Conservation (phyloP, 1,140 invertebrate genomes). For the Linepithema humile region DNA sequence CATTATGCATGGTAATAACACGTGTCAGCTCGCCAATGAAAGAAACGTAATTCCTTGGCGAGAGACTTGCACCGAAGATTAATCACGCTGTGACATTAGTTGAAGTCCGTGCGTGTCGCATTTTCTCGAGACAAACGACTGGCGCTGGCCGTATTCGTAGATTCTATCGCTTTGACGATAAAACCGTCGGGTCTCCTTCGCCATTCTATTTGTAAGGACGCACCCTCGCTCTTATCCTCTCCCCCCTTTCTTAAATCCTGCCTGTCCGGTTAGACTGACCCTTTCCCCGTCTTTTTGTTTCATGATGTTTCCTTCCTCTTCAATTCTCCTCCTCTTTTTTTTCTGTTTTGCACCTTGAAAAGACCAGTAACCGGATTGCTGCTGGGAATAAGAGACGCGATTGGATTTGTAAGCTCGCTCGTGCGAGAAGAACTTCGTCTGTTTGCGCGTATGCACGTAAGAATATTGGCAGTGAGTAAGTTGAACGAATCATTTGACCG, state of each 20-base stretch:
- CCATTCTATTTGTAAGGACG: constrained; percentile 70
- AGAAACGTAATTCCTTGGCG: neutral
- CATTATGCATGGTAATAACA: neutral
- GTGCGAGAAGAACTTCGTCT: constrained; percentile 35
- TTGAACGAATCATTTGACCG: constrained; percentile 3
- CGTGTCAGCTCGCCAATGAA: neutral
- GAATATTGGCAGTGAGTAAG: constrained; percentile 3
- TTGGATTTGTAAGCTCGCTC: constrained; percentile 70
- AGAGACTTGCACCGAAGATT: constrained; percentile 43
- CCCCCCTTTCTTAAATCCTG: constrained; percentile 11
- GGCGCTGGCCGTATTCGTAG: constrained; percentile 61
- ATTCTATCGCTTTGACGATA: constrained; percentile 66
- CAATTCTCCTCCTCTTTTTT: neutral
- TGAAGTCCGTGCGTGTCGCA: constrained; percentile 56
- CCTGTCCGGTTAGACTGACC: constrained; percentile 18
- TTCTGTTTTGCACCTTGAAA: neutral
- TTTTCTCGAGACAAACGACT: constrained; percentile 69
- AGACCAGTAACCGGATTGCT: constrained; percentile 28
- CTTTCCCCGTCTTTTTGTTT: constrained; percentile 16
- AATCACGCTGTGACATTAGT: constrained; percentile 51
- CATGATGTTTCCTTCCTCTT: constrained; percentile 40
- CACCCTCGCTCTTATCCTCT: constrained; percentile 17
- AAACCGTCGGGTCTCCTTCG: constrained; percentile 59
- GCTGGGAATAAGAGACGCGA: constrained; percentile 44
- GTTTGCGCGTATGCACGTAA: constrained; percentile 7